phyloP scores from a whole-genome alignment of 2,113 vertebrate genomes.

The Elephantulus edwardii region DNA sequence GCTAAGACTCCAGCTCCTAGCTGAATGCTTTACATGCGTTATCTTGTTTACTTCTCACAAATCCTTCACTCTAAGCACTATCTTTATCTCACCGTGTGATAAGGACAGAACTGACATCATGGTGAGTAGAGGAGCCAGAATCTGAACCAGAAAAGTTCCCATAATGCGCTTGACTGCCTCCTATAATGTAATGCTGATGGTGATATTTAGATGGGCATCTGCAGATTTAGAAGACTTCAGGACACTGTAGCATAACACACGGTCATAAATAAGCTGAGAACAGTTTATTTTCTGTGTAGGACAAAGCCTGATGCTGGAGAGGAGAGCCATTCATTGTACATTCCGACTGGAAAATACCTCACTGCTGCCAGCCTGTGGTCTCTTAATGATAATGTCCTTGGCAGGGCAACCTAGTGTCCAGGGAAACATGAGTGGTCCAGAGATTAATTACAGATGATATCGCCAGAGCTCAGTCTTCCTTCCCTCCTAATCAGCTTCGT shows the following conservation, averaged over 20 bases:
- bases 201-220: not conserved
- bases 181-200: not conserved
- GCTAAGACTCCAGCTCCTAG: not conserved
- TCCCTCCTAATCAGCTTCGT: not conserved
- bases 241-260: not conserved
- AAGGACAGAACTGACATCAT: not conserved
- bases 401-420: not conserved
- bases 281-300: not conserved
- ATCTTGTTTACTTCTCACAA: not conserved
- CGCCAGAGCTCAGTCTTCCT: not conserved
- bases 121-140: not conserved
- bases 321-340: not conserved
- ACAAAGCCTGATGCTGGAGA: not conserved
- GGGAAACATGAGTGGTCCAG: not conserved
- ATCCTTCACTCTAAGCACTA: not conserved
- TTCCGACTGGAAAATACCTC: not conserved
- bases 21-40: not conserved
- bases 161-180: not conserved
- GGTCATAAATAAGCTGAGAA: not conserved
- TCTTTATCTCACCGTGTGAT: not conserved
- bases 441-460: not conserved
- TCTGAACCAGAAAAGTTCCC: not conserved
- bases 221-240: not conserved
- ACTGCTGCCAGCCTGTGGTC: constrained; percentile 8
- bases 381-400: not conserved